Base-by-base conservation (phyloP, 2,888 invertebrate genomes). In the Tenthredo distinguenda region DNA sequence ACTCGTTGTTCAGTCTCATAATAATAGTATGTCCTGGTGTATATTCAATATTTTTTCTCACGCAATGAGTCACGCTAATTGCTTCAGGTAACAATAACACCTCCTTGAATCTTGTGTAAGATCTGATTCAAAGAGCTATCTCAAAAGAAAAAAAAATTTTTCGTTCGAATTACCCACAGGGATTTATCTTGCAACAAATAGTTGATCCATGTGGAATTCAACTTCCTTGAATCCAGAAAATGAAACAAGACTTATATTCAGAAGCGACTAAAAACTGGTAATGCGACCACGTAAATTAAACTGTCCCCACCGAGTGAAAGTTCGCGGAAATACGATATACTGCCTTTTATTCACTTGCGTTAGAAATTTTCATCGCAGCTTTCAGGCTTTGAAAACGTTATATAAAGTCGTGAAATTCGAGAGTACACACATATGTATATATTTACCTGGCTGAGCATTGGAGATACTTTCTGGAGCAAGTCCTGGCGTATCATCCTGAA, bases 401-500 rank as follows among this genome's bases (percentile, higher is more conserved):
- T 68, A 34, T 26, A 68, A 68, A 68, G 34, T 68, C 68, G 31
- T 68, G 31, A 68, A 34, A 68, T 31, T 68, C 10, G 1, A 9
- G 65, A 6, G 62, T 62, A n/a, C 10, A n/a, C 6, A 21, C 31
- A n/a, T 37, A 18, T 37, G 2, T 47, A 12, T 18, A 40, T 37
- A 62, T n/a, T 58, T 40, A 86, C 94, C 94, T 91, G 94, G 94
- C 83, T 94, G 91, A 21, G 92, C 91, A 85, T 94, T 94, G 90
- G 95, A 95, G 86, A 94, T 94, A 74, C 93, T 95, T 89, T 96
- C 96, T 18, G 94, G 92, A 0, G 95, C 94, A 55, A 94, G 87
- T 74, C 94, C 91, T n/a, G 91, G 92, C 2, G 94, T 94, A 87
- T 96, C 96, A 84, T 95, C 96, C 87, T 94, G 95, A 85, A 95